Conservation (phyloP, 2,888 invertebrate genomes). For the Cancer borealis region DNA sequence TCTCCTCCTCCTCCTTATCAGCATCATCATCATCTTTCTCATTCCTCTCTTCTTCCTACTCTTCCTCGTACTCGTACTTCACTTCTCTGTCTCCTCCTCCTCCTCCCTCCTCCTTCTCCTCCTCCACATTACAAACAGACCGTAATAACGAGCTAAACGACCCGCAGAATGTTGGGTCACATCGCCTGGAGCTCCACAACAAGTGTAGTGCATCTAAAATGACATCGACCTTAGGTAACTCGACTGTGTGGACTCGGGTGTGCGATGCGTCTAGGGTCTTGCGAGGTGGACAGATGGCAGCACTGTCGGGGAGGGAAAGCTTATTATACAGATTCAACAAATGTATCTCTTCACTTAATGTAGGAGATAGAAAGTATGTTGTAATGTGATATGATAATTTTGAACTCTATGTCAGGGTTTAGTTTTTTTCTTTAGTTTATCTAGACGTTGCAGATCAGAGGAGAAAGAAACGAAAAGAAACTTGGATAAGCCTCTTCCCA, state of each 20-base stretch:
- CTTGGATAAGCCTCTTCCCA: no score
- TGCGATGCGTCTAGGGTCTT: neutral
- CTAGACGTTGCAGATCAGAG: no score
- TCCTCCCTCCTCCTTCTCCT: neutral
- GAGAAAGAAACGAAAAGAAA: no score
- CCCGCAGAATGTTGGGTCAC: neutral
- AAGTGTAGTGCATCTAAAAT: neutral
- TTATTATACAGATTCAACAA: no score
- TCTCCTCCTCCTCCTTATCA: neutral
- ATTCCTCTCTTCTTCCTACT: neutral
- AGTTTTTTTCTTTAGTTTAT: no score
- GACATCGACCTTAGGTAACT: neutral
- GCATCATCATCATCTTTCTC: neutral
- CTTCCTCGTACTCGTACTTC: neutral
- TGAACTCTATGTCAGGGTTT: no score
- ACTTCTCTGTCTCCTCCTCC: neutral
- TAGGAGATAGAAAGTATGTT: no score
- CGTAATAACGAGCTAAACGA: neutral
- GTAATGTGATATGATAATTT: no score
- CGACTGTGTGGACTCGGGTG: neutral
- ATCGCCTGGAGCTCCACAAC: neutral
- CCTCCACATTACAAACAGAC: neutral
- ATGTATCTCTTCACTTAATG: no score
- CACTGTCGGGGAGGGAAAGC: no score
- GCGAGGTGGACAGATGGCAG: no score